These are phyloP conservation scores for Sisyra nigra DNA, from an alignment of 2,888 invertebrate genomes.

Conservation along the genomic window DNA sequence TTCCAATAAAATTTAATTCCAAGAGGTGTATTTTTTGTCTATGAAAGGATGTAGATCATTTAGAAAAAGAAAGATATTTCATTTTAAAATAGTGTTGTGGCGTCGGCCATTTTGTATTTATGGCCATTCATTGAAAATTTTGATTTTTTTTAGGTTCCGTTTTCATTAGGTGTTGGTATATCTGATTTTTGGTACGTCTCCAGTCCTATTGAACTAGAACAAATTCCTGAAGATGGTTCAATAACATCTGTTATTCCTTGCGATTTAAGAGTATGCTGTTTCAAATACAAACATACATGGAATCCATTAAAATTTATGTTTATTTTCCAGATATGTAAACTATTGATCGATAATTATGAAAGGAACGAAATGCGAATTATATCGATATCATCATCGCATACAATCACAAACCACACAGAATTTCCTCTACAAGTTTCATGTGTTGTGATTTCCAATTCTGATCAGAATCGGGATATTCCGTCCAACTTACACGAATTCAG, in stretches of 20 bases:
- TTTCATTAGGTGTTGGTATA: constrained; percentile 35
- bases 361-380: constrained; percentile 49
- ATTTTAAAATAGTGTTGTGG: too few species aligned
- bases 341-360: constrained; percentile 47
- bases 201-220: constrained; percentile 36
- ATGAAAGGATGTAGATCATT: too few species aligned
- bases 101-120: too few species aligned
- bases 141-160: constrained; percentile 32
- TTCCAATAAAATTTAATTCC: too few species aligned
- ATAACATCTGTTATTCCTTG: background rate
- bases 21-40: too few species aligned
- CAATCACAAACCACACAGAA: constrained; percentile 41
- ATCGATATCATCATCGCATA: constrained; percentile 42
- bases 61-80: too few species aligned
- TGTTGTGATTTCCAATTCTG: constrained; percentile 19
- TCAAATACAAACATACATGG: too few species aligned
- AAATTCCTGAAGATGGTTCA: constrained; percentile 20
- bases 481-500: background rate
- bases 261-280: background rate
- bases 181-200: constrained; percentile 31
- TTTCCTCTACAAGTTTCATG: constrained; percentile 36
- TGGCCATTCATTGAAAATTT: too few species aligned
- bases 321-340: constrained; percentile 34
- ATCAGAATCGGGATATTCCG: background rate
- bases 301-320: background rate